These are phyloP conservation scores for Pseudorectes ferrugineus DNA, from an alignment of 2,113 vertebrate genomes.

Conservation along the genomic window DNA sequence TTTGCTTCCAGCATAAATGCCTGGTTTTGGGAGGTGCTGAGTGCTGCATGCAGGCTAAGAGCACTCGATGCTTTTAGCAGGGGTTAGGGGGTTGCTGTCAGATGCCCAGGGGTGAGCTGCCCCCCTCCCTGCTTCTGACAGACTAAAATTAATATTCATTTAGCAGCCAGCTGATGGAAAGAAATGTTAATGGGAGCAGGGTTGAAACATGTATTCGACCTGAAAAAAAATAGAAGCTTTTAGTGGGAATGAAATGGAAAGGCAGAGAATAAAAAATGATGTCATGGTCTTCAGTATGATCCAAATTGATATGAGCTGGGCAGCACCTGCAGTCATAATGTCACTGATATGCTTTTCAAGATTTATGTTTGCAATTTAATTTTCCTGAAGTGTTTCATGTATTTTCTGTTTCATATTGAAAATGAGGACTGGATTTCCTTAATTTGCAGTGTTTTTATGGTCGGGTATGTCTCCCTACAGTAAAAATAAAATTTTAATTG, in stretches of 20 bases:
- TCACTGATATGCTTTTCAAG: not conserved
- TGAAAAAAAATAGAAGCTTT: not conserved
- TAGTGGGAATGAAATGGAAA: not conserved
- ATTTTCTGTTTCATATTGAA: not conserved
- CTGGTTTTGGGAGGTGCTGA: not conserved
- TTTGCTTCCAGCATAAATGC: not conserved
- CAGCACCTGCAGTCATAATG: not conserved
- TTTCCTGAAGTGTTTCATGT: not conserved
- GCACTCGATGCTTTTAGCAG: not conserved
- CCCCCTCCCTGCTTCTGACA: not conserved
- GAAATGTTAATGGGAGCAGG: not conserved
- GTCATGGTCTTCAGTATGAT: not conserved
- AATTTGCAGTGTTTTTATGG: not conserved
- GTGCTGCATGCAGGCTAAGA: not conserved
- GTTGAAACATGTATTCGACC: not conserved
- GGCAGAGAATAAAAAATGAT: not conserved
- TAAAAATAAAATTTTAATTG: not conserved
- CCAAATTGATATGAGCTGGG: not conserved
- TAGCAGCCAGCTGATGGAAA: not conserved
- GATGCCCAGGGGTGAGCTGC: not conserved
- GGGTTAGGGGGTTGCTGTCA: not conserved
- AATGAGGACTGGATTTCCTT: not conserved
- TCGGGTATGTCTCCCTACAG: rapidly evolving
- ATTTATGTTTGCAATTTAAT: not conserved
- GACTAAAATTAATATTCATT: not conserved